phyloP scores from a whole-genome alignment of 2,797 vertebrate genomes.

The Acrossocheilus wenchowensis region DNA sequence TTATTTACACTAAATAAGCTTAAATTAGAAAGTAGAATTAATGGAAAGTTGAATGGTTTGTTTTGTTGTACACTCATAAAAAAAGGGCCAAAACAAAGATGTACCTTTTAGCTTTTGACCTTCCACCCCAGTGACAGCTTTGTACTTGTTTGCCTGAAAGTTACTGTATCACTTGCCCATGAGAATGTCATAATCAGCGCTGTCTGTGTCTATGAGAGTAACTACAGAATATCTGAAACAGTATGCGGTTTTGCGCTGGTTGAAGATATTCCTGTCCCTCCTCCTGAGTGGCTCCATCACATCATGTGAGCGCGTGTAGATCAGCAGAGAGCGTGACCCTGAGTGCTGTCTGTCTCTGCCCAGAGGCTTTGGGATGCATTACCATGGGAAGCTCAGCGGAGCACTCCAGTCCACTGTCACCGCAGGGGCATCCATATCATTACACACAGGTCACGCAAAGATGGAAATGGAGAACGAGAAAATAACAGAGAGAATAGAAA shows the following conservation, averaged over 20 bases:
- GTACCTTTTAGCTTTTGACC: not conserved
- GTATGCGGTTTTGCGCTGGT: not conserved
- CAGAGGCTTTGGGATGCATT: slow-evolving; percentile 46
- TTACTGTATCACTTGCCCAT: not conserved
- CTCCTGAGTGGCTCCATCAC: not conserved
- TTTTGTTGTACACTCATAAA: not conserved
- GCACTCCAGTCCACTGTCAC: slow-evolving; percentile 26
- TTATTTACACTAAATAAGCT: not conserved
- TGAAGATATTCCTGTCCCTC: not conserved
- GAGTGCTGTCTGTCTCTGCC: slow-evolving; percentile 34
- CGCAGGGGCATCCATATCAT: slow-evolving; percentile 1
- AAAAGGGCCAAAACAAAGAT: not conserved
- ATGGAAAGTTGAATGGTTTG: not conserved
- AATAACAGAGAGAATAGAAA: slow-evolving; percentile 1
- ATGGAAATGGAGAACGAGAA: not conserved
- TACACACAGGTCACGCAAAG: slow-evolving; percentile 7
- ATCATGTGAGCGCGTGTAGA: not conserved
- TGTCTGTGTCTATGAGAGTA: not conserved
- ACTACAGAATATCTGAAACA: not conserved
- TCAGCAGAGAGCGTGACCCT: not conserved
- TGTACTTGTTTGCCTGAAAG: not conserved
- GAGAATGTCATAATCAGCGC: not conserved
- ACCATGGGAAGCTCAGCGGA: slow-evolving; percentile 25
- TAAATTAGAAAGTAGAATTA: not conserved
- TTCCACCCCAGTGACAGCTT: not conserved